Conservation (phyloP, 2,888 invertebrate genomes). For the Lutraria lutraria region DNA sequence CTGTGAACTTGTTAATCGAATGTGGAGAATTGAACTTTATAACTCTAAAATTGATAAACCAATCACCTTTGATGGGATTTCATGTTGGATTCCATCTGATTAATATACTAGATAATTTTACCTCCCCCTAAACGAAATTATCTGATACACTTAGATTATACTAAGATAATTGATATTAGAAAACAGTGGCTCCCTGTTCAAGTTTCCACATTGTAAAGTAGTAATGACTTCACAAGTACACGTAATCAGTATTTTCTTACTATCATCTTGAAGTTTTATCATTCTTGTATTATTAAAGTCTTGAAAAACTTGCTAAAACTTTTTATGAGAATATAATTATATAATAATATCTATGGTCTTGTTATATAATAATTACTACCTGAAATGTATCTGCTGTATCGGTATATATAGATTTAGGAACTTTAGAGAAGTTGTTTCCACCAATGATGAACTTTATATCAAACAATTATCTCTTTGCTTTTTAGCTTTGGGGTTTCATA, state of each 20-base stretch:
- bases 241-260: background rate
- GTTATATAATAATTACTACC: background rate
- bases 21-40: background rate
- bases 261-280: background rate
- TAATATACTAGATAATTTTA: background rate
- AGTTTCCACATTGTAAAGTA: background rate
- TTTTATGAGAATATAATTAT: too few species aligned
- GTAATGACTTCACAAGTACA: background rate
- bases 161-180: background rate
- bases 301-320: too few species aligned
- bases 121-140: background rate
- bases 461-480: constrained; percentile 28
- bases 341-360: background rate
- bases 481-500: constrained; percentile 3
- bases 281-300: background rate
- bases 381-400: background rate
- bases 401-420: background rate
- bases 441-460: constrained; percentile 21
- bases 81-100: background rate
- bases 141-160: background rate
- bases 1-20: background rate
- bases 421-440: constrained; percentile 24
- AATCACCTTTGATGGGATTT: background rate
- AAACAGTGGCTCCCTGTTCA: background rate
- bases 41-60: background rate